Base-by-base conservation (phyloP, 2,888 invertebrate species). In the Oligia fasciuncula region DNA sequence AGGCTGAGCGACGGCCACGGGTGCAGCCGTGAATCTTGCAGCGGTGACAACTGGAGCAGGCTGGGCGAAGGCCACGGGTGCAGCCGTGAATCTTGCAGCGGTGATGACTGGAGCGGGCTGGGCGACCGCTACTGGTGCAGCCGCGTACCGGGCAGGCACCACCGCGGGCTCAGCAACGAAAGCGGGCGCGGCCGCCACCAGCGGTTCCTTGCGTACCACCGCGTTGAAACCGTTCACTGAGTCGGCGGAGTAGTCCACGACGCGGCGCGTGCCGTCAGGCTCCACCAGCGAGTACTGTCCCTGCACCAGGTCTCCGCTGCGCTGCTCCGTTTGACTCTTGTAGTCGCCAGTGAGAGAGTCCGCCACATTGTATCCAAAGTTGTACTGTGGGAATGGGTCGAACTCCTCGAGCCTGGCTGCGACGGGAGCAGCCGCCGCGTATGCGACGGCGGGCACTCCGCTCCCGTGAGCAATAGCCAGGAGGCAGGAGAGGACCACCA, bases 311-410 rank as follows among this genome's bases (percentile, higher is more conserved):
- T 97, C 97, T 69, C 97, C 97, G 83, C 96, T 95, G 83, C 97
- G 95, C 80, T 97, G 95, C 90, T 97, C 97, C 51, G 92, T 93
- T 87, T 95, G 96, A 80, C 94, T 95, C 91, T 97, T 97, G 92
- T 94, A 96, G 87, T 96, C 96, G 1, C 96, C 97, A 77, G 96
- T 96, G 63, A 96, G 92, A 0, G 95, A 93, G 84, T 97, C 97
- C 0, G 95, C 95, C 46, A 97, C 96, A 76, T 95, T 93, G 87
- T 97, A 96, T 76, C 96, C 97, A 80, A 94, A 96, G 83, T 93
- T 92, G 93, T 98, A 98, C 91, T 97, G 97, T 0, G 97, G 97
- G 71, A 96, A 92, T 1, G 97, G 96, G 89, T 97, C 97, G 90
- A 97, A 97, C 84, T 97, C 95, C 81, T 96, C 96, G 0, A 96